These are phyloP conservation scores for Vimba vimba DNA, from an alignment of 2,113 vertebrate genomes.

Conservation along the genomic window DNA sequence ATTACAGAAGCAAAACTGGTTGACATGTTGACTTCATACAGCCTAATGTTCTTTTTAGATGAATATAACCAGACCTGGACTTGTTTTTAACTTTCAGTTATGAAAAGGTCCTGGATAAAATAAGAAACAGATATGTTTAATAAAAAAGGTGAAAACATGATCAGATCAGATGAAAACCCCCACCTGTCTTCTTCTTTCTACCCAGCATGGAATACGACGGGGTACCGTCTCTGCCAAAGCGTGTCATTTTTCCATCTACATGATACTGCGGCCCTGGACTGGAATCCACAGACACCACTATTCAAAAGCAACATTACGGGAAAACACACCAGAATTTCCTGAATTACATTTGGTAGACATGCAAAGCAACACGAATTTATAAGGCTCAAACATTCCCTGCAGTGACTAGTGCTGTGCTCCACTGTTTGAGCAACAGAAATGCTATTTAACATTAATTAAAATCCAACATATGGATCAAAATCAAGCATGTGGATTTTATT, in stretches of 20 bases:
- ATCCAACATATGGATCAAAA: constrained; percentile 18
- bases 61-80: not conserved
- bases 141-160: constrained; percentile 12
- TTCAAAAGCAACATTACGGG: not conserved
- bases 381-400: not conserved
- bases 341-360: not conserved
- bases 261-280: constrained; percentile 87
- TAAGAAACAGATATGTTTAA: not conserved
- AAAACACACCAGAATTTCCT: not conserved
- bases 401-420: not conserved
- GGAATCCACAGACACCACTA: constrained; percentile 77
- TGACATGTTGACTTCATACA: not conserved
- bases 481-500: constrained; percentile 9
- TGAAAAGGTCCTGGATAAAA: not conserved
- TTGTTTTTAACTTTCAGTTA: not conserved
- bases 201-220: constrained; percentile 86
- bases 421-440: not conserved
- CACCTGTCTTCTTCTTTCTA: constrained; percentile 67
- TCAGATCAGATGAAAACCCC: constrained; percentile 57
- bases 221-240: constrained; percentile 80
- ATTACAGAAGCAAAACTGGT: not conserved
- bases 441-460: not conserved
- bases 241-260: constrained; percentile 80
- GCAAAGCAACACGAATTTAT: not conserved
- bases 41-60: not conserved